Base-by-base conservation (phyloP, 37 sponge, comb jelly and placozoan species). In the Beroe forskalii region DNA sequence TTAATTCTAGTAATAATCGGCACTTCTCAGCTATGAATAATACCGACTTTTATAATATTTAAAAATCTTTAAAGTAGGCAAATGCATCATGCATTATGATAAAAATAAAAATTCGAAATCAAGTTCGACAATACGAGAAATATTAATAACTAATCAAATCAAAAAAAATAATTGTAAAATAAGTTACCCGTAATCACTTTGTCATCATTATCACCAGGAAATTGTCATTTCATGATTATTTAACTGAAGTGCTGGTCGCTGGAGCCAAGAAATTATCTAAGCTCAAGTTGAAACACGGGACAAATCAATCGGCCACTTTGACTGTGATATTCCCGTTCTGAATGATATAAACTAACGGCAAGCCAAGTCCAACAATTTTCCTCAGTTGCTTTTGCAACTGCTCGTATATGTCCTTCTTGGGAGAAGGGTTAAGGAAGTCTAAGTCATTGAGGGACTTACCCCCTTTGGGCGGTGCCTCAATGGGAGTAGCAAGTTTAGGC, bases 271-370 rank as follows among this genome's bases (percentile, higher is more conserved):
- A n/a, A n/a, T n/a, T n/a, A n/a, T n/a, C n/a, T n/a, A n/a, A n/a
- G n/a, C n/a, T n/a, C n/a, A n/a, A n/a, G n/a, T 48, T 6, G 12
- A 48, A 48, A 48, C 6, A 48, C 55, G 55, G 12, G 12, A 6
- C 6, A 33, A 22, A 63, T 63, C 72, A 69, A 69, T 69, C 72
- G 32, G 72, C 72, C 12, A 69, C 35, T 36, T 69, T 37, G 2
- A 69, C 72, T 14, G 38, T 69, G 20, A 69, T 69, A 35, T 69
- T 69, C 28, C 72, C 72, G 17, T 69, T 69, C 39, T 69, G 72
- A 36, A 69, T 69, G 20, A 69, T 69, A 32, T 69, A 69, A 36
- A 69, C 72, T 3, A 69, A 37, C 27, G 72, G 72, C 39, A 33
- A 33, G 1, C 72, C 72, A 14, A 69, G 32, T 2, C 72, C 32